phyloP scores from a whole-genome alignment of 2,797 vertebrate genomes.

The Sphenopsis melanotis region DNA sequence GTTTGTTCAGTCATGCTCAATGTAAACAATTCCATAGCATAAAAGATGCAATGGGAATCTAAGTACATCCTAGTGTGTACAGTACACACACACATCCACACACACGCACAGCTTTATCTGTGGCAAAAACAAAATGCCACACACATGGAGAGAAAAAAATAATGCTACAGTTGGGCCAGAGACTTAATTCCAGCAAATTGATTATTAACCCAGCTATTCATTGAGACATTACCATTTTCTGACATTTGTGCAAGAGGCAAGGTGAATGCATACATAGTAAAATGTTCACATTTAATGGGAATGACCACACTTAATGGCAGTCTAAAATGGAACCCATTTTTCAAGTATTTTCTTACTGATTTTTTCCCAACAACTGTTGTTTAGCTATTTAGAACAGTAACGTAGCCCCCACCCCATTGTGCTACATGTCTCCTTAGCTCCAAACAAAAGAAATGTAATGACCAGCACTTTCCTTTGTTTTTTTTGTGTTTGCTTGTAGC shows the following conservation, averaged over 20 bases:
- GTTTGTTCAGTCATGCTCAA: conserved; percentile 73
- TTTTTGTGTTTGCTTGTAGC: conserved; percentile 21
- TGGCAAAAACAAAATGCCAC: conserved; percentile 70
- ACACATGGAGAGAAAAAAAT: conserved; percentile 37
- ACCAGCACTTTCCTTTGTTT: conserved; percentile 79
- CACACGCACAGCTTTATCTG: conserved; percentile 50
- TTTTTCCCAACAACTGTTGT: conserved; percentile 62
- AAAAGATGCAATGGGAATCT: conserved; percentile 70
- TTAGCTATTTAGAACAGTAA: conserved; percentile 64
- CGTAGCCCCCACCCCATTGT: conserved; percentile 64
- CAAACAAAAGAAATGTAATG: conserved; percentile 79
- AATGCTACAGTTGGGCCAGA: conserved; percentile 79
- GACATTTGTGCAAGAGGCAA: conserved; percentile 85
- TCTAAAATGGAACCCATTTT: conserved; percentile 89
- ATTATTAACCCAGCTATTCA: conserved; percentile 74
- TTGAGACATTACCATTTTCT: conserved; percentile 74
- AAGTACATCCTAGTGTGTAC: conserved; percentile 75
- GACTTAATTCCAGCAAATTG: conserved; percentile 77
- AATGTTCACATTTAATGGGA: conserved; percentile 99
- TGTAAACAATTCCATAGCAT: conserved; percentile 78
- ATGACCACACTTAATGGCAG: conserved; percentile 86
- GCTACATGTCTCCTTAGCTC: conserved; percentile 71
- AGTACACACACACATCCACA: conserved; percentile 53
- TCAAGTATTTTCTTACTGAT: conserved; percentile 90
- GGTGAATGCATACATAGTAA: conserved; percentile 84